These are phyloP conservation scores for Syrphus vitripennis DNA, from an alignment of 2,888 invertebrate genomes.

Conservation along the genomic window DNA sequence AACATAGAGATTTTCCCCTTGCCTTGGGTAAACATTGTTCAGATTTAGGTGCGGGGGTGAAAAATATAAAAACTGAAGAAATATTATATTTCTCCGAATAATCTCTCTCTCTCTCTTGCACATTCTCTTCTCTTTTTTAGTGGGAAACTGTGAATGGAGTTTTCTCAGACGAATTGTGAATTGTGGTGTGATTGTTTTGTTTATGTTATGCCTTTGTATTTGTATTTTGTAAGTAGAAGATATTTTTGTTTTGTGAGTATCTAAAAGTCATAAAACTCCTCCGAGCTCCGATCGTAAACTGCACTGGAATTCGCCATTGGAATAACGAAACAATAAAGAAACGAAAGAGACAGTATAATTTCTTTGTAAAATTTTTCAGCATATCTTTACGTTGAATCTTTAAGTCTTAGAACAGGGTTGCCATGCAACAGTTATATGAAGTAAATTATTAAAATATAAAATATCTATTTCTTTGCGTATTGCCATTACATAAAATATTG, in stretches of 20 bases:
- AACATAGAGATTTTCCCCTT: conserved; percentile 7
- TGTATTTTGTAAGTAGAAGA: too few relatives aligned
- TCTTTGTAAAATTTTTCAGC: neutral
- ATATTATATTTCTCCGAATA: neutral
- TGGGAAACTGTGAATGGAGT: conserved; percentile 41
- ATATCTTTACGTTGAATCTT: conserved; percentile 12
- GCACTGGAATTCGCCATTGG: conserved; percentile 62
- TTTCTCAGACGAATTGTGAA: neutral
- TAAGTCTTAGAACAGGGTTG: conserved; percentile 14
- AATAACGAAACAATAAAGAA: conserved; percentile 13
- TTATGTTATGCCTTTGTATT: conserved; percentile 7
- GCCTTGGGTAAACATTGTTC: neutral
- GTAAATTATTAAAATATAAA: too few relatives aligned
- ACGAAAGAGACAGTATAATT: conserved; percentile 50
- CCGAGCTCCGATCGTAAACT: conserved; percentile 33
- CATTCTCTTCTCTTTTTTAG: conserved; percentile 26
- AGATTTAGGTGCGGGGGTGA: conserved; percentile 1
- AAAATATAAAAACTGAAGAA: neutral
- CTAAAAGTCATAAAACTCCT: conserved; percentile 54
- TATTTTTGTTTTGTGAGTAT: conserved; percentile 5
- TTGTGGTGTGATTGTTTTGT: neutral
- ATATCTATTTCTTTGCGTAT: too few relatives aligned
- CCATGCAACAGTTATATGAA: neutral
- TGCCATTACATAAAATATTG: too few relatives aligned
- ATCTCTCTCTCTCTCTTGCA: neutral